A percentile compares a stretch with the other conserved stretches of the same genome.
phyloP scores from a whole-genome alignment of 2,888 invertebrate genomes.

The Emmelina monodactyla region DNA sequence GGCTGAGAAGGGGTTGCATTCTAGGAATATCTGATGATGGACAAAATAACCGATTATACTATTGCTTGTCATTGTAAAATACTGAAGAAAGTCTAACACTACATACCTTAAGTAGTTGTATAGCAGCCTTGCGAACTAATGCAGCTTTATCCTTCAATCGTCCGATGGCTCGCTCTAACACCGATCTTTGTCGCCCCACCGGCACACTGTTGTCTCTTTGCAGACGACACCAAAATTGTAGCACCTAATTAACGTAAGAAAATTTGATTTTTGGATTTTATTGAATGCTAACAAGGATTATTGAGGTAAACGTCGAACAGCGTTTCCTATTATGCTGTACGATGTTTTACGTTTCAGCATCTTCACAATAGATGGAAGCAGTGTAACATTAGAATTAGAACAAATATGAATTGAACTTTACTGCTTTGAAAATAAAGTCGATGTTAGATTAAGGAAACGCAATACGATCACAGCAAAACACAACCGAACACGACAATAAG shows the following conservation, averaged over 20 bases:
- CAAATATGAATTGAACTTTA: too few species aligned
- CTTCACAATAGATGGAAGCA: too few species aligned
- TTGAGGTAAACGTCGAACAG: too few species aligned
- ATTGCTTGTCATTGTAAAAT: neutral
- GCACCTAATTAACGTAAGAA: conserved; percentile 56
- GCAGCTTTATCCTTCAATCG: conserved; percentile 85
- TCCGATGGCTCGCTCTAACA: conserved; percentile 72
- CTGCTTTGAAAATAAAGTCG: too few species aligned
- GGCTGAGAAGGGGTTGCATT: conserved; percentile 86
- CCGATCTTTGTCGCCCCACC: conserved; percentile 69
- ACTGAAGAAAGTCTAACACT: conserved; percentile 3
- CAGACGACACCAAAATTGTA: conserved; percentile 84
- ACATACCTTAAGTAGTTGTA: conserved; percentile 72
- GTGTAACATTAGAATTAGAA: too few species aligned
- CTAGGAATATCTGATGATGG: conserved; percentile 70
- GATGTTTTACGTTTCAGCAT: too few species aligned
- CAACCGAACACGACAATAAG: too few species aligned
- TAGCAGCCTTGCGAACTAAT: conserved; percentile 84
- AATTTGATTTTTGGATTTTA: too few species aligned
- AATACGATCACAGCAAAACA: too few species aligned
- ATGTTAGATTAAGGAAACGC: too few species aligned
- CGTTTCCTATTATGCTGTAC: too few species aligned
- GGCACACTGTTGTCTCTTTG: conserved; percentile 84
- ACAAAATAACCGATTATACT: neutral
- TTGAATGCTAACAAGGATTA: too few species aligned